Percentiles rank a stretch among this genome's conserved stretches.
These are phyloP conservation scores for Zoanthus solanderi DNA, from an alignment of 92 coral and sea anemone genomes.

Conservation along the genomic window DNA sequence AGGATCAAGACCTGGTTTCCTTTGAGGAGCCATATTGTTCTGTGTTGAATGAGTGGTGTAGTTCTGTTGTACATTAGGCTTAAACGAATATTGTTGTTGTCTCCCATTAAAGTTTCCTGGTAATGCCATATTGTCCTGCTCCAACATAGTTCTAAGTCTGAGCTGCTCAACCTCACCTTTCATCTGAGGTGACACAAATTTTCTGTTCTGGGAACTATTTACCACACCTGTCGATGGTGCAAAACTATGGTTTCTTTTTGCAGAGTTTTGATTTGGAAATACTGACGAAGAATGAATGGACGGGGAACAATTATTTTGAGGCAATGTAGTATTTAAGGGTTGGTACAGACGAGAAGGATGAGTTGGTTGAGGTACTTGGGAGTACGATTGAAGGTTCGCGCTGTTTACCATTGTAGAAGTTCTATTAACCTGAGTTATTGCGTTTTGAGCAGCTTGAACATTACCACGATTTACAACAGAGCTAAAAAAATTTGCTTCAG, in stretches of 20 bases:
- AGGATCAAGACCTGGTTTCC: background rate
- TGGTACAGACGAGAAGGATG: background rate
- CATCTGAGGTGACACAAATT: slow-evolving; percentile 14
- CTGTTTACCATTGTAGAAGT: background rate
- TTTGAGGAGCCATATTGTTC: slow-evolving; percentile 20
- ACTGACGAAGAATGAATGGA: background rate
- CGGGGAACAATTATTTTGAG: background rate
- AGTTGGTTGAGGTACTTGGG: background rate
- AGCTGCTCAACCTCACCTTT: slow-evolving; percentile 8
- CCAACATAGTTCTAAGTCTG: slow-evolving; percentile 11
- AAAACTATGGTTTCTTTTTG: background rate
- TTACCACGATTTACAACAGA: background rate
- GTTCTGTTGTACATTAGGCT: slow-evolving; percentile 23
- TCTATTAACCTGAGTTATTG: background rate
- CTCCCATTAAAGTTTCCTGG: slow-evolving; percentile 1
- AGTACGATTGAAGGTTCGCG: background rate
- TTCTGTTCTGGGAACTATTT: background rate
- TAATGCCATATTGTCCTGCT: slow-evolving; percentile 1
- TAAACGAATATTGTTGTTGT: slow-evolving; percentile 10
- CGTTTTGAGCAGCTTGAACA: slow-evolving; percentile 1
- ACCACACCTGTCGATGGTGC: background rate
- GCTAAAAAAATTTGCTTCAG: slow-evolving; percentile 31
- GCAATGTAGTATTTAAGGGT: background rate
- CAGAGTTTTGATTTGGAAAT: slow-evolving; percentile 8
- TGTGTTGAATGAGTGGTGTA: slow-evolving; percentile 27